Base-by-base conservation (phyloP, 2,888 invertebrate genomes). In the Caenorhabditis wallacei region DNA sequence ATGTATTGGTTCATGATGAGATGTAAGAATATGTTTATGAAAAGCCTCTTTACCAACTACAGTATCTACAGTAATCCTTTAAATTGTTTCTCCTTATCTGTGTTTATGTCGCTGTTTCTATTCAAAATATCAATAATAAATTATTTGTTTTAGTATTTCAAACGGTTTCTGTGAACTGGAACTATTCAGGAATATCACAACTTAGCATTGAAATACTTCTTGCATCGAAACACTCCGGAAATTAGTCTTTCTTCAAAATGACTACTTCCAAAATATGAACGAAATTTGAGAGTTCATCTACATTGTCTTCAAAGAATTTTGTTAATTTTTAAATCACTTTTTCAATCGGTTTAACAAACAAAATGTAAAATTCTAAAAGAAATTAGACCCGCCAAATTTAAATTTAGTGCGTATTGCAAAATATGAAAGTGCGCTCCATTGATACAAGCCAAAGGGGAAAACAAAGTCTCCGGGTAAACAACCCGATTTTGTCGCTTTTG, bases 1-100 rank as follows among this genome's bases (percentile, higher is more conserved):
- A 78, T 8, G 70, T 35, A 16, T 22, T 81, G 18, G 64, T 81
- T 26, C 81, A 81, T 37, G 81, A 81, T 43, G 81, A 81, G 22
- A 81, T 81, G 81, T 81, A 56, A 76, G 8, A 3, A 3, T 5
- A 8, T 30, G 8, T 5, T 26, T 30, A 16, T 5, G 0, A 40
- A 24, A 16, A 43, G 48, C 18, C 8, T 48, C 18, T 4, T 18
- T 18, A 2, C 18, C 46, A 48, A 48, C 18, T 18, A 48, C 4
- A n/a, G 18, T 48, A 48, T 48, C n/a, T 48, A 18, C 46, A 5
- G 43, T 43, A 43, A 43, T 18, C 46, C 16, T 13, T 2, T 18
- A 18, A 18, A 48, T 18, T 18, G 18, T 18, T 48, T 18, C 18
- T 8, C 16, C 5, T 16, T 43, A 61, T 43, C 61, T 61, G 56